Evolutionary conservation across 1,140 invertebrate genomes (phyloP).

Genomic region (Drosophila subpulchrella): DNA sequence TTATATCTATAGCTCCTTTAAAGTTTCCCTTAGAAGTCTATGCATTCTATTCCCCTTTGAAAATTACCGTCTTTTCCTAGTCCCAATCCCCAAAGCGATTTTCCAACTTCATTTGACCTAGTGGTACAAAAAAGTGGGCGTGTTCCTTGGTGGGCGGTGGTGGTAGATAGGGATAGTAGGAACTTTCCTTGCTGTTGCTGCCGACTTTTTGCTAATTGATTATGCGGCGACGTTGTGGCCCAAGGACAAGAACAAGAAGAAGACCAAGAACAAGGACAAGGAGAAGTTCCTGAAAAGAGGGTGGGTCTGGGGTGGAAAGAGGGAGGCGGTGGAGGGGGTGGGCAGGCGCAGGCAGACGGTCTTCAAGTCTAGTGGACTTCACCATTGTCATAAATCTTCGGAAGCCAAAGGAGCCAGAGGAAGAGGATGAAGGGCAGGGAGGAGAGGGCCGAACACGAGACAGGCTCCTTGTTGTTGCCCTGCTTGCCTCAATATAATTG

Average conservation of each 20-base stretch:
- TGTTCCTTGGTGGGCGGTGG: constrained; percentile 1
- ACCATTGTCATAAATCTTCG: constrained; percentile 48
- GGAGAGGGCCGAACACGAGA: constrained; percentile 23
- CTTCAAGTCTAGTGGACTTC: constrained; percentile 50
- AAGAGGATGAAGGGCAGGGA: background rate
- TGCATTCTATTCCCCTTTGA: background rate
- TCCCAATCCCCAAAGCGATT: background rate
- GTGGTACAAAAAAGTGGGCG: constrained; percentile 29
- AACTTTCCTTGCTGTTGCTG: constrained; percentile 20
- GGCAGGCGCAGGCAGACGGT: constrained; percentile 23
- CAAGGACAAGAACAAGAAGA: constrained; percentile 35
- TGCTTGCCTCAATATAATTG: constrained; percentile 60
- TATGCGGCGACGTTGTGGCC: constrained; percentile 40
- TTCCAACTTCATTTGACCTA: constrained; percentile 28
- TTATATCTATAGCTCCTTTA: too few relatives aligned
- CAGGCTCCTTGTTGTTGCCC: constrained; percentile 34
- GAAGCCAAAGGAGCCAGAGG: constrained; percentile 23
- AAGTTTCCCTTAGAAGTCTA: background rate
- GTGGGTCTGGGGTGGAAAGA: background rate
- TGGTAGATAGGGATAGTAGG: constrained; percentile 5
- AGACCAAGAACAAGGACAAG: constrained; percentile 28
- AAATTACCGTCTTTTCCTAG: background rate
- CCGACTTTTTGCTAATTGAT: constrained; percentile 40
- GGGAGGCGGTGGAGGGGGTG: background rate
- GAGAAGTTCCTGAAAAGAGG: constrained; percentile 6